phyloP scores from a whole-genome alignment of 2,888 invertebrate species.

The Ceramica pisi region DNA sequence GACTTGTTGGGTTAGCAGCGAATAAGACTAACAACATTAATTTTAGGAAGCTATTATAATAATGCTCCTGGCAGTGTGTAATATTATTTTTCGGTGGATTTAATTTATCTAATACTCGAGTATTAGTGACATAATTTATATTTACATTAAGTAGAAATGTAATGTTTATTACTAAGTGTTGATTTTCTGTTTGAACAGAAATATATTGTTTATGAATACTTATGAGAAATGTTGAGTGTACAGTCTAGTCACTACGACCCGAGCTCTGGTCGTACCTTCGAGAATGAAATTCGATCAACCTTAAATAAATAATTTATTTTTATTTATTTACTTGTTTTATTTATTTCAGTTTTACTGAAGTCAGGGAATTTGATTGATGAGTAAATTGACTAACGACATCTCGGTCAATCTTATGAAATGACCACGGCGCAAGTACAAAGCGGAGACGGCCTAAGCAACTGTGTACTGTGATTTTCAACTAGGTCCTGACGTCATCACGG shows the following conservation, averaged over 20 bases:
- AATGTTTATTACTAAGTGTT: constrained; percentile 89
- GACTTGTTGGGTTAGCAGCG: constrained; percentile 81
- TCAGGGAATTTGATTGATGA: neutral
- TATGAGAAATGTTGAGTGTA: constrained; percentile 89
- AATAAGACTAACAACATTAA: constrained; percentile 88
- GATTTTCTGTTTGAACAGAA: constrained; percentile 89
- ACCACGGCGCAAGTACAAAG: no score
- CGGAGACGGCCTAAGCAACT: no score
- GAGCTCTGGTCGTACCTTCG: constrained; percentile 86
- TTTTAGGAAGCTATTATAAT: constrained; percentile 84
- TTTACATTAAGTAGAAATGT: constrained; percentile 88
- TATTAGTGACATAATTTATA: constrained; percentile 89
- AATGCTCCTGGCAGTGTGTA: constrained; percentile 86
- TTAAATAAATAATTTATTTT: constrained; percentile 90
- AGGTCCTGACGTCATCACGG: no score
- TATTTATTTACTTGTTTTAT: constrained; percentile 81
- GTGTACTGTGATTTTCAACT: no score
- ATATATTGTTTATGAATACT: constrained; percentile 86
- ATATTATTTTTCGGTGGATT: constrained; percentile 89
- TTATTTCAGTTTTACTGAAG: constrained; percentile 49
- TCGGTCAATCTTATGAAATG: neutral
- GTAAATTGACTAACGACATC: neutral
- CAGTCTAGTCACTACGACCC: constrained; percentile 89
- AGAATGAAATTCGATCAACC: constrained; percentile 84
- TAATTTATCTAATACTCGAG: constrained; percentile 90